Evolutionary conservation across 2,113 vertebrate species (phyloP).

Genomic region (Protobothrops mucrosquamatus): DNA sequence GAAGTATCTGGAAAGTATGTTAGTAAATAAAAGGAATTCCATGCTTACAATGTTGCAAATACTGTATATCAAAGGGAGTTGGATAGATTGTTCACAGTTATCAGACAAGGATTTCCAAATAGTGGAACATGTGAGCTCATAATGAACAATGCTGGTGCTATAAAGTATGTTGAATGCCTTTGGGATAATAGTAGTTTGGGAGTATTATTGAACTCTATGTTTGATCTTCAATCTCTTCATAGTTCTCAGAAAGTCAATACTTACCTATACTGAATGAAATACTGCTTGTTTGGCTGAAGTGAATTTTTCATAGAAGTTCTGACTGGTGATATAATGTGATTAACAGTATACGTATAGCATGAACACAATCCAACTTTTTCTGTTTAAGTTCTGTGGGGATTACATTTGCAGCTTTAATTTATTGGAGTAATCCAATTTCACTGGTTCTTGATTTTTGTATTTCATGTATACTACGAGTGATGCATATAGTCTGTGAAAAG

Average conservation of each 20-base stretch:
- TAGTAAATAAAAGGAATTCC: background rate
- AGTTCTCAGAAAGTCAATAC: background rate
- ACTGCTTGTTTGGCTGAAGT: background rate
- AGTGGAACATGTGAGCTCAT: background rate
- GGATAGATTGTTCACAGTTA: background rate
- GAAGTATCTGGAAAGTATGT: background rate
- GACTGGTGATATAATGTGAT: background rate
- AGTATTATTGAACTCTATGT: background rate
- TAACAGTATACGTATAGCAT: background rate
- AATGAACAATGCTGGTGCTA: background rate
- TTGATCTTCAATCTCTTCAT: conserved; percentile 8
- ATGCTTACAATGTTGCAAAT: background rate
- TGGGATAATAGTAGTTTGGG: background rate
- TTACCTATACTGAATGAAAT: background rate
- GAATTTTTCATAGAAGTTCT: background rate
- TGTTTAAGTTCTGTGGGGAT: background rate
- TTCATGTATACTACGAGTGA: background rate
- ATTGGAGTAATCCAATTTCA: background rate
- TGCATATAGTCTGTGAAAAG: background rate
- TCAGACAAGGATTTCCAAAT: background rate
- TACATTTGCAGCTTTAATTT: background rate
- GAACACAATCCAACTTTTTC: background rate
- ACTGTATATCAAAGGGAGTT: background rate
- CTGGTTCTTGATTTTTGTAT: background rate
- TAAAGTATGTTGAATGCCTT: background rate